phyloP scores from a whole-genome alignment of 2,113 vertebrate genomes.

The Agapornis roseicollis region DNA sequence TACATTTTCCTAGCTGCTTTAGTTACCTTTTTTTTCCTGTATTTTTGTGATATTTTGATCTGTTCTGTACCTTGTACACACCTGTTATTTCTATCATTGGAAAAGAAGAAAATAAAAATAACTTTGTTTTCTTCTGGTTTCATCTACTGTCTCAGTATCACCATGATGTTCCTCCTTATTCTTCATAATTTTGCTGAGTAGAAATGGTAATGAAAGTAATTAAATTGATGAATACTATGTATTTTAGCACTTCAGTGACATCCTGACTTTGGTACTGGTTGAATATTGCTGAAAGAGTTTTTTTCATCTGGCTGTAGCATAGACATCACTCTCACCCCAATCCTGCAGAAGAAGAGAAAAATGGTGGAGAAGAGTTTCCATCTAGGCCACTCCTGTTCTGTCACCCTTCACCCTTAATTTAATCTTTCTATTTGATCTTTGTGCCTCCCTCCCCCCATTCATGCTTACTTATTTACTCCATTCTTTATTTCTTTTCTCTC shows the following conservation, averaged over 20 bases:
- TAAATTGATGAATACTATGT: background rate
- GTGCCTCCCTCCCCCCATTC: background rate
- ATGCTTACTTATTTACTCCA: background rate
- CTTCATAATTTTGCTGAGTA: background rate
- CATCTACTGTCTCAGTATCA: background rate
- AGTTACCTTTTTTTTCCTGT: background rate
- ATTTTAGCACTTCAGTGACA: background rate
- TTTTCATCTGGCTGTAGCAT: background rate
- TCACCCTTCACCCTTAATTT: background rate
- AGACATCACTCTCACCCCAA: background rate
- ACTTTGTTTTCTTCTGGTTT: background rate
- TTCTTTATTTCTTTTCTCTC: background rate
- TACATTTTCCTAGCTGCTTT: background rate
- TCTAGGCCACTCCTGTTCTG: background rate
- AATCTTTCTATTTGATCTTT: background rate
- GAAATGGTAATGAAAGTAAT: background rate
- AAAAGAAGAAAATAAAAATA: background rate
- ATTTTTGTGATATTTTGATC: background rate
- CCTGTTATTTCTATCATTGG: background rate
- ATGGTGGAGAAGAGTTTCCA: background rate
- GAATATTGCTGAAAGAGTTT: background rate
- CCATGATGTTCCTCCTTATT: background rate
- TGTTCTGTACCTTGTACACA: background rate
- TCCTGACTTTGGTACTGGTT: background rate
- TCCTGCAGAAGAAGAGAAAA: background rate